Evolutionary conservation across 2,888 invertebrate species (phyloP).

Genomic region (Cataglyphis altisquamis): DNA sequence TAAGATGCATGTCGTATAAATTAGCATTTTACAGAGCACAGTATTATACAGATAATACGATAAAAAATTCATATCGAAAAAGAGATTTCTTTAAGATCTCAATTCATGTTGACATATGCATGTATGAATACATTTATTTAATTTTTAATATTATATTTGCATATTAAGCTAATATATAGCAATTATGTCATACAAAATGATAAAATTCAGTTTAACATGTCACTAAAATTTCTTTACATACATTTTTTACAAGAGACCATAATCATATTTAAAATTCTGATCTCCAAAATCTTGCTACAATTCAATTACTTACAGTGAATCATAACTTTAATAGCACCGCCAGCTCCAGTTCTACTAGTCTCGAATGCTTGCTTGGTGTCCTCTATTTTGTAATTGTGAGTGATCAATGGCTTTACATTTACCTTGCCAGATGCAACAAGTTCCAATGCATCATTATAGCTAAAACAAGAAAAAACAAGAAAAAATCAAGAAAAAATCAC

Average conservation of each 20-base stretch:
- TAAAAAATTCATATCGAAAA: background rate
- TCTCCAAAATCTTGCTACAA: background rate
- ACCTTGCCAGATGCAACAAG: slow-evolving; percentile 92
- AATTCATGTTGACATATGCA: background rate
- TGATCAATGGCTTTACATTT: slow-evolving; percentile 93
- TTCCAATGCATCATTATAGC: slow-evolving; percentile 93
- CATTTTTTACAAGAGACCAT: background rate
- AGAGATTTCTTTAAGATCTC: background rate
- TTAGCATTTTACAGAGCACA: background rate
- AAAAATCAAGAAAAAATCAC: slow-evolving; percentile 29
- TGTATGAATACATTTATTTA: background rate
- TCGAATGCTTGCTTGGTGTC: slow-evolving; percentile 94
- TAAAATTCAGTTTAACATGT: background rate
- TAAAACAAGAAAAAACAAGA: slow-evolving; percentile 83
- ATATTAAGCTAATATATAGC: background rate
- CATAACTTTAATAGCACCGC: slow-evolving; percentile 95
- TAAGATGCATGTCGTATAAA: background rate
- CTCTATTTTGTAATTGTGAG: slow-evolving; percentile 93
- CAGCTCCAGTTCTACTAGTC: slow-evolving; percentile 91
- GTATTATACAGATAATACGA: background rate
- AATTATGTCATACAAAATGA: background rate
- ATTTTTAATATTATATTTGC: background rate
- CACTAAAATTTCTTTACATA: background rate
- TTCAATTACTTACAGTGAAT: slow-evolving; percentile 89
- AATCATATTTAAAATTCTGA: slow-evolving; percentile 15